A percentile compares a stretch with the other conserved stretches of the same genome.
Conservation (phyloP, 2,113 vertebrate genomes). For the Callorhinus ursinus region DNA sequence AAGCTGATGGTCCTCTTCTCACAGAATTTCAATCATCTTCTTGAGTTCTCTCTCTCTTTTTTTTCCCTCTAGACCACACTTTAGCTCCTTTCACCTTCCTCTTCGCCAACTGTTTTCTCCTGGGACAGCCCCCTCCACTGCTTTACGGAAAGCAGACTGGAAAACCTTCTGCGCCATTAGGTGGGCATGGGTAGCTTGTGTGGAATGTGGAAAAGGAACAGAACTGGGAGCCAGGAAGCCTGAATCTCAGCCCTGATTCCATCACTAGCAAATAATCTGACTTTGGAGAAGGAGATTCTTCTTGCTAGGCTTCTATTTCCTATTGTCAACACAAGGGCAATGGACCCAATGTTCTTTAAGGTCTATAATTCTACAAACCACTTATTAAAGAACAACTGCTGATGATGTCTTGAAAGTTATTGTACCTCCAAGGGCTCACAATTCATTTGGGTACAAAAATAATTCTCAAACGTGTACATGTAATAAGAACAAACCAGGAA, state of each 20-base stretch:
- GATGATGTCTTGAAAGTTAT: neutral
- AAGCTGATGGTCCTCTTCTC: neutral
- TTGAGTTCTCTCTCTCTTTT: neutral
- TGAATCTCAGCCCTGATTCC: neutral
- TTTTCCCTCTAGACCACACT: neutral
- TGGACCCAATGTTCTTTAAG: neutral
- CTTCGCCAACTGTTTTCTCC: neutral
- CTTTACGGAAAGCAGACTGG: neutral
- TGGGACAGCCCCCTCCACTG: neutral
- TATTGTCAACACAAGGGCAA: neutral
- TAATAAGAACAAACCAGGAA: neutral
- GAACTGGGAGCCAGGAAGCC: neutral
- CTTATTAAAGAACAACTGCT: neutral
- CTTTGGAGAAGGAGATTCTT: neutral
- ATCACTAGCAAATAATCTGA: neutral
- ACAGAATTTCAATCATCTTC: neutral
- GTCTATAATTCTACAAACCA: neutral
- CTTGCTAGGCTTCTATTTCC: neutral
- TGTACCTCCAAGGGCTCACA: neutral
- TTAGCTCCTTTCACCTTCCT: neutral
- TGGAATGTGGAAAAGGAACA: neutral
- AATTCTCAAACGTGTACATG: neutral
- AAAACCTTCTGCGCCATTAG: neutral
- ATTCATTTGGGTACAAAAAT: conserved; percentile 28
- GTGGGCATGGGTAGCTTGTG: neutral